These are phyloP conservation scores for Coregonus sp. DNA, from an alignment of 2,797 vertebrate genomes.

Conservation along the genomic window DNA sequence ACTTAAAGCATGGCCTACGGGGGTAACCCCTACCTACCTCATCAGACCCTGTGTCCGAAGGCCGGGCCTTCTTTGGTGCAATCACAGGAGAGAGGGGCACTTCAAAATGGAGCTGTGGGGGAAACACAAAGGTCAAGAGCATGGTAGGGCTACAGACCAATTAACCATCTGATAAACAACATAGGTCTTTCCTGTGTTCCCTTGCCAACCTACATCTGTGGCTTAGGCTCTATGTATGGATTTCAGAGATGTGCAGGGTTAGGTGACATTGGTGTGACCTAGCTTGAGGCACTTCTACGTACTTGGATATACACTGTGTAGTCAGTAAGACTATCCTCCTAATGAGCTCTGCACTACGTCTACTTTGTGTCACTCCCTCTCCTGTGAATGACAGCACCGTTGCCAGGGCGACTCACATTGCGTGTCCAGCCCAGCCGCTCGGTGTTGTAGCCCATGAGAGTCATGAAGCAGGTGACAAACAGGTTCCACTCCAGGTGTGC, in stretches of 20 bases:
- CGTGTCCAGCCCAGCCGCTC: conserved; percentile 91
- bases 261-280: neutral
- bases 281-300: neutral
- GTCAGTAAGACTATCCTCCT: neutral
- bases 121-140: conserved; percentile 14
- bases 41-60: conserved; percentile 93
- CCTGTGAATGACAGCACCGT: neutral
- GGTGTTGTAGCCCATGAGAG: conserved; percentile 97
- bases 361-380: neutral
- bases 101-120: conserved; percentile 90
- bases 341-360: neutral
- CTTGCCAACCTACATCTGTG: neutral
- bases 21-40: conserved; percentile 73
- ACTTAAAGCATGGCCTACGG: neutral
- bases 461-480: conserved; percentile 94
- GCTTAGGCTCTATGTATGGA: neutral
- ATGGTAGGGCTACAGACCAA: neutral
- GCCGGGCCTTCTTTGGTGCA: conserved; percentile 95
- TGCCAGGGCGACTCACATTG: conserved; percentile 77
- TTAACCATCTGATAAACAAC: neutral
- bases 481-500: conserved; percentile 92
- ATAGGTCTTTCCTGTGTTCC: neutral
- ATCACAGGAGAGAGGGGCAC: conserved; percentile 97
- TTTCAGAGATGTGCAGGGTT: neutral
- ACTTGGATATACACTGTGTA: neutral